These are phyloP conservation scores for Xylocampa areola DNA, from an alignment of 2,888 invertebrate genomes.

Conservation along the genomic window DNA sequence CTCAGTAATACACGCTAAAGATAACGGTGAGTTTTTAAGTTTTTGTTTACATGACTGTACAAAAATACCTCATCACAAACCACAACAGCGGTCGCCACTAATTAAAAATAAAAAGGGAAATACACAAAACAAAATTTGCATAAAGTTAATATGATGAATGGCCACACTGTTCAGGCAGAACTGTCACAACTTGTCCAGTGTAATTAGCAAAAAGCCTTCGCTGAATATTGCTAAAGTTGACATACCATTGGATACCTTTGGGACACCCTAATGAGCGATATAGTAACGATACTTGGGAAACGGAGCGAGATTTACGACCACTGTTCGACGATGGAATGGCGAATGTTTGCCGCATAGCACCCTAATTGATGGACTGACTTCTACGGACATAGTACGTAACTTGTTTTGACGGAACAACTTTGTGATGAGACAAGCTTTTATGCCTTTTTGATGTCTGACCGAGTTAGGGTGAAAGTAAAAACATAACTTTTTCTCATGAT, in stretches of 20 bases:
- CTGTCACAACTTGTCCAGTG: slow-evolving; percentile 8
- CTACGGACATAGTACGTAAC: slow-evolving; percentile 36
- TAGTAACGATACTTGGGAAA: slow-evolving; percentile 43
- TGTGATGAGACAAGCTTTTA: slow-evolving; percentile 25
- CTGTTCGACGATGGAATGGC: slow-evolving; percentile 44
- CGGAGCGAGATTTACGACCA: slow-evolving; percentile 52
- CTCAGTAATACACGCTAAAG: no score
- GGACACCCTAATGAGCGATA: slow-evolving; percentile 48
- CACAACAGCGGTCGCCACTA: neutral
- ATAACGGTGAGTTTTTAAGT: no score
- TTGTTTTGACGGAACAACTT: slow-evolving; percentile 49
- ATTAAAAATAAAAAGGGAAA: slow-evolving; percentile 22
- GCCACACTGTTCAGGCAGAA: slow-evolving; percentile 1
- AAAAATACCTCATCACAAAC: no score
- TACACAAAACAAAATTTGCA: slow-evolving; percentile 7
- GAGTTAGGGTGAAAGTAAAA: slow-evolving; percentile 13
- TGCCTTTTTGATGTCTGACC: slow-evolving; percentile 29
- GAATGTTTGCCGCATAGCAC: slow-evolving; percentile 35
- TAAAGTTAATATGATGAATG: slow-evolving; percentile 19
- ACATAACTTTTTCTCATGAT: slow-evolving; percentile 7
- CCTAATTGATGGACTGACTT: slow-evolving; percentile 50
- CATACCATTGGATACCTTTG: slow-evolving; percentile 42
- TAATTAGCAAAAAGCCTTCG: slow-evolving; percentile 42
- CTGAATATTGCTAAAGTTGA: slow-evolving; percentile 44
- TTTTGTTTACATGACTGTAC: no score